Evolutionary conservation across 2,113 vertebrate genomes (phyloP), one percentile per base, ranked within the genome.

Genomic region (Noctilio leporinus): DNA sequence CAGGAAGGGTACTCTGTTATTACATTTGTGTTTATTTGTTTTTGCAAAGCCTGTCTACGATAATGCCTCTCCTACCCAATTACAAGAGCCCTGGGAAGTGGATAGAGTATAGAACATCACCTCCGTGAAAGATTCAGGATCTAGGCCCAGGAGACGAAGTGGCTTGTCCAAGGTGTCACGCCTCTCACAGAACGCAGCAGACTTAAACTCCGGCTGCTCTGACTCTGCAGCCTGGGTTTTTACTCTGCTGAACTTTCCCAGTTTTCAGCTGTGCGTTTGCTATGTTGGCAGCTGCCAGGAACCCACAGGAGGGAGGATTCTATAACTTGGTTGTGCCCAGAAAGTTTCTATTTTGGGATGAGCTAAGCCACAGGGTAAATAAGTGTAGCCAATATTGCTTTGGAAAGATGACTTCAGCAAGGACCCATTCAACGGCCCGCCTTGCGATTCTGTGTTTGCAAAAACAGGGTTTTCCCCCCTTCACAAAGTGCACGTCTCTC

Each of bases 371-470:
- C 3, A 19, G 43, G 67, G 49, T 33, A 40, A 82, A 55, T 4
- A 43, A 40, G 16, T 43, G 14, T 19, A 30, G 5, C 19, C 4
- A 4, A 3, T 2, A 55, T 7, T 65, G 33, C 59, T 64, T 35
- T 57, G 82, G 81, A 75, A 62, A 75, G 82, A 43, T 2, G 38
- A 43, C 49, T 65, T 77, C 12, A 0, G 16, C 8, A 1, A 49
- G 30, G 22, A 16, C 47, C 14, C 0, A 0, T 0, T 1, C 22
- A 49, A 9, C 0, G 28, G 24, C 16, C 35, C 3, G 0, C 26
- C 57, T 45, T 5, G 6, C 3, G n/a, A 35, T 14, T 45, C 40
- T 14, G 30, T 26, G 26, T 65, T 65, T 51, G n/a, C 5, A 33
- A 51, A 19, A 59, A 72, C 19, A 4, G 12, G 2, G 22, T 24